Evolutionary conservation across 2,113 vertebrate species (phyloP).

Genomic region (Mus spicilegus): DNA sequence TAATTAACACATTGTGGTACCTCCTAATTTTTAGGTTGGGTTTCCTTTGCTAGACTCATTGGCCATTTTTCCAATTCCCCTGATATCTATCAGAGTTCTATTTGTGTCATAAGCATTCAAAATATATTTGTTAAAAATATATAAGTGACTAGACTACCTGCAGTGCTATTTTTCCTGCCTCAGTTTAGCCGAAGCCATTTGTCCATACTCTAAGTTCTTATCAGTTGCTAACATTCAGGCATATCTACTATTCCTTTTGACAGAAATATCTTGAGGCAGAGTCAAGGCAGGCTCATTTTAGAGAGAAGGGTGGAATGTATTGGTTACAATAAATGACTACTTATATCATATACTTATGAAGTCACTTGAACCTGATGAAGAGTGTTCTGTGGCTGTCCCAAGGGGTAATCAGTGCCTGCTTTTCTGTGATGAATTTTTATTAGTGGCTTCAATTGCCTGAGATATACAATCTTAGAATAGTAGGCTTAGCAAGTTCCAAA

Average conservation of each 20-base stretch:
- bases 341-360: background rate
- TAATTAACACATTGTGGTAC: background rate
- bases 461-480: background rate
- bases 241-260: background rate
- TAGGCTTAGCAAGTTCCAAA: slow-evolving; percentile 14
- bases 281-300: background rate
- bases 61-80: background rate
- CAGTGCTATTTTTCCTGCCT: background rate
- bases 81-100: background rate
- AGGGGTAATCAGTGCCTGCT: no score
- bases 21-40: background rate
- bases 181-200: background rate
- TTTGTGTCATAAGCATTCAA: background rate
- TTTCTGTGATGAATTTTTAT: background rate
- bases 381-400: background rate
- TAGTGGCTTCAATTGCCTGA: background rate
- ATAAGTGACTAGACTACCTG: background rate
- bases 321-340: background rate
- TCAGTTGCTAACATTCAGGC: background rate
- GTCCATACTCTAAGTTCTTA: background rate
- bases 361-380: background rate
- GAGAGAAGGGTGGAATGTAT: background rate
- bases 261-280: background rate
- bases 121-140: slow-evolving; percentile 10
- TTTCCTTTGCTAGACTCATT: background rate